Conservation (phyloP, 2,113 vertebrate species). For the Phalacrocorax aristotelis region DNA sequence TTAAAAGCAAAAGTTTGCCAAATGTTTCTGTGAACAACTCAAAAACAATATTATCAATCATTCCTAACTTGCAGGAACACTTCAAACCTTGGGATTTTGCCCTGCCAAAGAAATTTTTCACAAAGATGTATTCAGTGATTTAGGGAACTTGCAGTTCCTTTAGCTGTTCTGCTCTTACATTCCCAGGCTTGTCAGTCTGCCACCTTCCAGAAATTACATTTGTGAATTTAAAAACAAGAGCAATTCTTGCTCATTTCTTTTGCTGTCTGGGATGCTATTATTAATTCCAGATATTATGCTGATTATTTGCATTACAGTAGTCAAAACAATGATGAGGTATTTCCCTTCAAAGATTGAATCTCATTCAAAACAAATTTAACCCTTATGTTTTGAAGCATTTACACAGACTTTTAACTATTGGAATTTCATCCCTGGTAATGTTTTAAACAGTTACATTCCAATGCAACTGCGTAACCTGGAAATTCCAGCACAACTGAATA, state of each 20-base stretch:
- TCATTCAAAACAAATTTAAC: conserved; percentile 47
- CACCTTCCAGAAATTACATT: conserved; percentile 27
- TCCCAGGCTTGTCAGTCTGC: conserved; percentile 28
- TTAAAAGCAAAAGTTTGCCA: conserved; percentile 1
- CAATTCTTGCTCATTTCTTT: conserved; percentile 30
- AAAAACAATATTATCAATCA: neutral
- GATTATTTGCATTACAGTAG: conserved; percentile 50
- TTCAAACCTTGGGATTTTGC: neutral
- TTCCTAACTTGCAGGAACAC: neutral
- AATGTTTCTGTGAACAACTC: neutral
- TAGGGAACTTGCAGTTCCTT: conserved; percentile 5
- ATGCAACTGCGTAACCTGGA: conserved; percentile 32
- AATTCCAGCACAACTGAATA: conserved; percentile 40
- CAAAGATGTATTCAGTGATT: neutral
- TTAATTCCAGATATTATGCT: conserved; percentile 64
- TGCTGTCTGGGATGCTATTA: conserved; percentile 33
- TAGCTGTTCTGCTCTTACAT: neutral
- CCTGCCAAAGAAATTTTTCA: conserved; percentile 20
- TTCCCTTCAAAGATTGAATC: conserved; percentile 51
- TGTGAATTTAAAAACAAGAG: conserved; percentile 44
- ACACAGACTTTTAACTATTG: neutral
- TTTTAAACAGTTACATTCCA: conserved; percentile 40
- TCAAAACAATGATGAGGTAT: conserved; percentile 66
- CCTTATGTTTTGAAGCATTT: conserved; percentile 4
- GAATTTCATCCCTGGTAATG: conserved; percentile 5